Conservation (phyloP, 92 coral and sea anemone genomes). For the Diadumene lineata region DNA sequence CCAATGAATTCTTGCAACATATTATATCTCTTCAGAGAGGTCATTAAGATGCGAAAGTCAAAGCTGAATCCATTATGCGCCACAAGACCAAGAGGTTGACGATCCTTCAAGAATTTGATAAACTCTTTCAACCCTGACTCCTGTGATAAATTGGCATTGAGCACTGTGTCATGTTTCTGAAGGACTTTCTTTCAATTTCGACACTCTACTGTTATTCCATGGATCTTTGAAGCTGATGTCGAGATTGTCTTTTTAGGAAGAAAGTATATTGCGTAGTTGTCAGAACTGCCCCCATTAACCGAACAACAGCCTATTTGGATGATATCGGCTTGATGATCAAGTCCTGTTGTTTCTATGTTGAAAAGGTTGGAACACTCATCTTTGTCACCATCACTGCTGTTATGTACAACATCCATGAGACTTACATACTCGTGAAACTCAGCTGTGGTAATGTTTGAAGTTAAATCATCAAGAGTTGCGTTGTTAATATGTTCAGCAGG, state of each 20-base stretch:
- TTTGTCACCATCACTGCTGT: slow-evolving; percentile 3
- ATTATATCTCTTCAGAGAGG: slow-evolving; percentile 2
- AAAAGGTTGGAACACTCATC: no score
- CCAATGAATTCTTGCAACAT: slow-evolving; percentile 4
- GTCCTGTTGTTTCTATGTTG: slow-evolving; percentile 39
- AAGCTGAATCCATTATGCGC: slow-evolving; percentile 38
- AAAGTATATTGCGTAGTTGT: background rate
- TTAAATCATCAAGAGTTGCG: no score
- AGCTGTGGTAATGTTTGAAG: slow-evolving; percentile 8
- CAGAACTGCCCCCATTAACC: background rate
- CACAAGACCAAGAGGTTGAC: background rate
- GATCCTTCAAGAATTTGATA: slow-evolving; percentile 1
- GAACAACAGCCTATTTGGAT: slow-evolving; percentile 18
- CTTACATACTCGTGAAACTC: slow-evolving; percentile 8
- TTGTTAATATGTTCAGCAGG: slow-evolving; percentile 6
- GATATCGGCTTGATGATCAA: slow-evolving; percentile 11
- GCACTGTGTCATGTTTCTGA: background rate
- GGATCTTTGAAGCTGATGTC: slow-evolving; percentile 8
- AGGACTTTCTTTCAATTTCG: background rate
- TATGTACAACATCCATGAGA: background rate
- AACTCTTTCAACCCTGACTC: background rate
- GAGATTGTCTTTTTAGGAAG: background rate
- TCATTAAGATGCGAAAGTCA: slow-evolving; percentile 18
- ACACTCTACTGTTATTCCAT: slow-evolving; percentile 6
- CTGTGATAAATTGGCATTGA: slow-evolving; percentile 3